phyloP scores from a whole-genome alignment of 2,797 vertebrate species.

The Anomalospiza imberbis region DNA sequence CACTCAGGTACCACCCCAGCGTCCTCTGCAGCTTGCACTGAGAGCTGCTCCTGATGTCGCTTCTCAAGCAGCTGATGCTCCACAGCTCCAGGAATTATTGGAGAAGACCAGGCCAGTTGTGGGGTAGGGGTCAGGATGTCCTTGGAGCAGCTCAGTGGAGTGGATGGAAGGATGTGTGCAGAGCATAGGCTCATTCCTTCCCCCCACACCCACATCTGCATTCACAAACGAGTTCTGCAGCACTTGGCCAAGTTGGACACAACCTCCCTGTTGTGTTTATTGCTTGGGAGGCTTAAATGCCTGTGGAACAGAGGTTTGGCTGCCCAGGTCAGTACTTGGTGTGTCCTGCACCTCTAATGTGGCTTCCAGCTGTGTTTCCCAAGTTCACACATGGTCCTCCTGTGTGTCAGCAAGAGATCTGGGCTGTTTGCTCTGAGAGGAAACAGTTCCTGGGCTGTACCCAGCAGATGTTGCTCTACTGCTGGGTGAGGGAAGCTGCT shows the following conservation, averaged over 20 bases:
- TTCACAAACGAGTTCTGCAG: neutral
- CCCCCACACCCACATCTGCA: neutral
- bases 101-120: neutral
- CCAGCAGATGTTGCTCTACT: neutral
- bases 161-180: neutral
- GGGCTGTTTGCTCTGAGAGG: neutral
- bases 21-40: neutral
- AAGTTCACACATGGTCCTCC: neutral
- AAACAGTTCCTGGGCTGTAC: neutral
- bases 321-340: neutral
- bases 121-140: neutral
- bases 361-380: slow-evolving; percentile 10
- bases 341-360: neutral
- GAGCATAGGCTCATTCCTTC: neutral
- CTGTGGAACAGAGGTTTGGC: neutral
- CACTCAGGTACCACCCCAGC: neutral
- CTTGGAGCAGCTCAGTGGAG: neutral
- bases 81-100: neutral
- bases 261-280: neutral
- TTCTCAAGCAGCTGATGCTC: neutral
- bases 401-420: neutral
- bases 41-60: neutral
- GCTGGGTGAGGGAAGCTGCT: neutral
- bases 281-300: neutral
- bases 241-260: neutral